phyloP scores from a whole-genome alignment of 1,140 invertebrate genomes.

The Tetramorium parvispinum region DNA sequence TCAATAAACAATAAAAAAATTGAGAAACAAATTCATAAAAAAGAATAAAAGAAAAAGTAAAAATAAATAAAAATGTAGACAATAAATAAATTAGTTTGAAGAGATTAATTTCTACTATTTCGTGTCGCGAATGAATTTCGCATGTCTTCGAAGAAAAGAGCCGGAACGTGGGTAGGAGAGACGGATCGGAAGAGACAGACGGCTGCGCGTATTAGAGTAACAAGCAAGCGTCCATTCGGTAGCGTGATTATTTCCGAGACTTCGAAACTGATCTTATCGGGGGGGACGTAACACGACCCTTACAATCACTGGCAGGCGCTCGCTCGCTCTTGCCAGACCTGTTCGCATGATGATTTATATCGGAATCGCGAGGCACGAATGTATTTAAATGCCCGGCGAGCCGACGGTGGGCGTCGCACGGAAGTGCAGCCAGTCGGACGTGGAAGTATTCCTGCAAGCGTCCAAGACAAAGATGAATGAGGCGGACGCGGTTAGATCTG shows the following conservation, averaged over 20 bases:
- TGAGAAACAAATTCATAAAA: not conserved
- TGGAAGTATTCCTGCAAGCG: constrained; percentile 38
- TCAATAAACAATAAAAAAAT: not conserved
- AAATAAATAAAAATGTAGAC: not conserved
- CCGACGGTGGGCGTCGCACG: constrained; percentile 49
- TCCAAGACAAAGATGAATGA: constrained; percentile 54
- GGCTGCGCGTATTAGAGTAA: constrained; percentile 42
- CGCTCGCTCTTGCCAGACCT: constrained; percentile 21
- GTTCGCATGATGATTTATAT: constrained; percentile 56
- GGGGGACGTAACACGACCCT: constrained; percentile 37
- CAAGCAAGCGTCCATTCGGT: constrained; percentile 44
- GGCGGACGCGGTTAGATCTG: constrained; percentile 40
- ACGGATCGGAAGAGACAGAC: constrained; percentile 18
- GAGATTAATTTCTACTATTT: not conserved
- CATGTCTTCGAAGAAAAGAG: not conserved
- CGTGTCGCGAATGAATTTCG: not conserved
- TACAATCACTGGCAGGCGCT: constrained; percentile 25
- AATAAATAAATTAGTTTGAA: constrained; percentile 2
- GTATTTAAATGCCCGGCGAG: constrained; percentile 44
- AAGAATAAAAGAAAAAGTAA: not conserved
- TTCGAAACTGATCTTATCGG: constrained; percentile 50
- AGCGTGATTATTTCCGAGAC: constrained; percentile 54
- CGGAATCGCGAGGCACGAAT: constrained; percentile 54
- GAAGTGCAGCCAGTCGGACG: constrained; percentile 45
- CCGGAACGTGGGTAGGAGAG: not conserved